Evolutionary conservation across 2,888 invertebrate species (phyloP), one percentile per base, ranked within the genome.

Genomic region (Meloe dianella): DNA sequence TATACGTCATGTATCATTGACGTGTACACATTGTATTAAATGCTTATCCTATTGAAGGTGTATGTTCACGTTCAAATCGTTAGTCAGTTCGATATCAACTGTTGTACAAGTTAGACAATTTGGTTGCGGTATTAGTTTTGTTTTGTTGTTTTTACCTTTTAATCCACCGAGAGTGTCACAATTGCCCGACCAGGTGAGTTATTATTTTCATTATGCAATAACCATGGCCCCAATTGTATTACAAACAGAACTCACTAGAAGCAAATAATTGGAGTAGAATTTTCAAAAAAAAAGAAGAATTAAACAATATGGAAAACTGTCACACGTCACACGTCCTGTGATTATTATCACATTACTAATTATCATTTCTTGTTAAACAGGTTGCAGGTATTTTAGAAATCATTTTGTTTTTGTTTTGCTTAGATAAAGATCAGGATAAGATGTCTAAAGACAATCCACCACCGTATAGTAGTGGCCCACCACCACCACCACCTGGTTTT

Each of bases 391-490:
- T n/a, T n/a, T n/a, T n/a, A n/a, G n/a, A n/a, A n/a, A n/a, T n/a
- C n/a, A n/a, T n/a, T n/a, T n/a, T n/a, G n/a, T n/a, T n/a, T n/a
- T n/a, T n/a, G n/a, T n/a, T n/a, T 29, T 7, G 29, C 5, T 10
- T 63, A 60, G 41, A 41, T 41, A n/a, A 41, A 41, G 17, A 7
- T 41, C n/a, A n/a, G 7, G 41, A 17, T n/a, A 70, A 61, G 41
- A 72, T 72, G 72, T 62, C 67, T 14, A 70, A 71, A 64, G 69
- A 70, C 2, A 62, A 68, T 29, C 75, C 75, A 51, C 75, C 70
- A 47, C 71, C 67, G 38, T n/a, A n/a, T n/a, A n/a, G n/a, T n/a
- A n/a, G n/a, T n/a, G n/a, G n/a, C n/a, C n/a, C n/a, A n/a, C n/a
- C n/a, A n/a, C n/a, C n/a, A n/a, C n/a, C n/a, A n/a, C n/a, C n/a